Conservation (phyloP, 2,888 invertebrate species). For the Acanthococcus lagerstroemiae region DNA sequence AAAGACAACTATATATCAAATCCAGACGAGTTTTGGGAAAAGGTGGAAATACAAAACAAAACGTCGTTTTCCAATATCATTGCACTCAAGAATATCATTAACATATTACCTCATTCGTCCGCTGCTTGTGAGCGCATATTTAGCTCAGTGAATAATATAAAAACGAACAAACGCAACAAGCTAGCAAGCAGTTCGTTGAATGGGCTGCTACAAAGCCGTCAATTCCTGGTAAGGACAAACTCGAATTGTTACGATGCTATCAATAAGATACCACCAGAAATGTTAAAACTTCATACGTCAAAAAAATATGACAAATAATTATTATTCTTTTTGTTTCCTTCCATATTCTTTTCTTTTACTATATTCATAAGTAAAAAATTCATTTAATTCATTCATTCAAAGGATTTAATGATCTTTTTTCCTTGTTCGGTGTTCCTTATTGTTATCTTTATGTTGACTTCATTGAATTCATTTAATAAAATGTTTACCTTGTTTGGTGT, state of each 20-base stretch:
- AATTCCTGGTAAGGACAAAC: neutral
- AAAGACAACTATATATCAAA: neutral
- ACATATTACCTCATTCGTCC: neutral
- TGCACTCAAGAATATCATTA: neutral
- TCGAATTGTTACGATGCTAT: neutral
- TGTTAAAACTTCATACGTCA: neutral
- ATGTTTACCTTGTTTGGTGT: neutral
- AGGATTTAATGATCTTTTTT: too few relatives aligned
- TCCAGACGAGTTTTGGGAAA: neutral
- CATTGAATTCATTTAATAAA: neutral
- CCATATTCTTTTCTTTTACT: neutral
- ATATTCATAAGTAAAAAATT: too few relatives aligned
- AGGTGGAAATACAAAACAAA: neutral
- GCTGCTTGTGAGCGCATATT: neutral
- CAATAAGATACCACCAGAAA: neutral
- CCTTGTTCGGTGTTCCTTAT: too few relatives aligned
- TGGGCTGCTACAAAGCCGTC: neutral
- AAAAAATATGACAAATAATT: neutral
- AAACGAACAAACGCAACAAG: neutral
- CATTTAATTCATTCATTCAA: too few relatives aligned
- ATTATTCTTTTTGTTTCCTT: neutral
- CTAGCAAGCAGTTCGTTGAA: neutral
- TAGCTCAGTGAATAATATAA: neutral
- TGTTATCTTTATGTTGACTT: too few relatives aligned
- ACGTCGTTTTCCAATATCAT: neutral